Evolutionary conservation across 2,888 invertebrate genomes (phyloP).

Genomic region (Tryphoninae sp.): DNA sequence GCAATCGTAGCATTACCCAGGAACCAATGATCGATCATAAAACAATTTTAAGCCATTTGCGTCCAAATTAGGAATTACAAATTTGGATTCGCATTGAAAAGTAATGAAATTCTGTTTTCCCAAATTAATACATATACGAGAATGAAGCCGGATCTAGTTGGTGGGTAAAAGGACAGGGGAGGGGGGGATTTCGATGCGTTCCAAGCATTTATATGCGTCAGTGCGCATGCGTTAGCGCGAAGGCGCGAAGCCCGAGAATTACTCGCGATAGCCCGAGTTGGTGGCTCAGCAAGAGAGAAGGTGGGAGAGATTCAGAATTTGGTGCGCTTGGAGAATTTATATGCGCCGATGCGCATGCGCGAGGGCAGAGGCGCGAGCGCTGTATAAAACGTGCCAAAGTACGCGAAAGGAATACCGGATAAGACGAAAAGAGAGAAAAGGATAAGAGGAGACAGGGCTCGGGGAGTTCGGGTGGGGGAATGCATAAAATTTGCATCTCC

Average conservation of each 20-base stretch:
- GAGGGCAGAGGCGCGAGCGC: not conserved
- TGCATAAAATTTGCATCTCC: conserved; percentile 55
- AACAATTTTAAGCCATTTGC: no score
- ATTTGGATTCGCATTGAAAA: no score
- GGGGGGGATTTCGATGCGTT: not conserved
- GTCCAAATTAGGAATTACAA: no score
- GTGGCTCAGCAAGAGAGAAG: not conserved
- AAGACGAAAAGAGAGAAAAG: not conserved
- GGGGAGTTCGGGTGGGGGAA: conserved; percentile 20
- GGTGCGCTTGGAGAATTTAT: not conserved
- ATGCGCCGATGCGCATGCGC: not conserved
- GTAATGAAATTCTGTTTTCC: no score
- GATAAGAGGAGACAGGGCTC: not conserved
- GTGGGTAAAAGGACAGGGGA: not conserved
- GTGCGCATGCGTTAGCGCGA: not conserved
- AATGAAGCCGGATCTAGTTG: no score
- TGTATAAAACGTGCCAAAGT: conserved; percentile 37
- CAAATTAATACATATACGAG: no score
- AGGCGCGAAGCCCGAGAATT: not conserved
- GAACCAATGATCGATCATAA: no score
- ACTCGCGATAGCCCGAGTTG: no score
- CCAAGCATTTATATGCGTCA: not conserved
- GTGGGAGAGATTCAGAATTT: conserved; percentile 12
- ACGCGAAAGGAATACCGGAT: conserved; percentile 31
- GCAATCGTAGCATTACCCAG: no score